Evolutionary conservation across 2,888 invertebrate species (phyloP).

Genomic region (Amphipyra berbera): DNA sequence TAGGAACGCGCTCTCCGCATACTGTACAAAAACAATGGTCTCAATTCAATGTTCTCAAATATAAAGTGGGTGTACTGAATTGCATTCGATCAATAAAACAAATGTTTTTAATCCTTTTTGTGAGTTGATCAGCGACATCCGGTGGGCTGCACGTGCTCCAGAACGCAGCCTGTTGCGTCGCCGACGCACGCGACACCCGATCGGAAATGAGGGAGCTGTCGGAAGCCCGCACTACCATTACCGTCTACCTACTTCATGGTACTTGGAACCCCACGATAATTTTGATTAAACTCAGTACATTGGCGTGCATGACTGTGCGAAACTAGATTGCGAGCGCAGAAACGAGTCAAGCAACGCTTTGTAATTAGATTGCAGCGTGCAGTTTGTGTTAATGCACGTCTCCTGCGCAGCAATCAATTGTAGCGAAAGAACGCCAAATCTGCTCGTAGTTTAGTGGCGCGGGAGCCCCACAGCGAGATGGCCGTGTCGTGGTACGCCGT

Average conservation of each 20-base stretch:
- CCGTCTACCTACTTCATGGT: conserved; percentile 47
- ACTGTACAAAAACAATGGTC: not conserved
- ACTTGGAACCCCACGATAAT: conserved; percentile 39
- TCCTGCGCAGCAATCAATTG: conserved; percentile 74
- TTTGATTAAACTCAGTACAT: conserved; percentile 56
- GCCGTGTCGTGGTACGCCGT: conserved; percentile 82
- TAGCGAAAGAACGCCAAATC: conserved; percentile 82
- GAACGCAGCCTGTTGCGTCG: conserved; percentile 52
- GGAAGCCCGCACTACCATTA: conserved; percentile 77
- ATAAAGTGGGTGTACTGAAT: conserved; percentile 30
- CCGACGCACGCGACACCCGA: conserved; percentile 72
- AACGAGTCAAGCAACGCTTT: conserved; percentile 19
- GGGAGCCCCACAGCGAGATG: conserved; percentile 79
- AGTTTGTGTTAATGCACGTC: conserved; percentile 26
- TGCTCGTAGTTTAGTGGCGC: conserved; percentile 77
- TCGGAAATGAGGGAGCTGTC: conserved; percentile 78
- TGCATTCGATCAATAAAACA: conserved; percentile 49
- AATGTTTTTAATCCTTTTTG: conserved; percentile 54
- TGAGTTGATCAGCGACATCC: conserved; percentile 73
- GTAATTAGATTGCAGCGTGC: conserved; percentile 16
- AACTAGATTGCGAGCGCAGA: not conserved
- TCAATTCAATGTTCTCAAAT: not conserved
- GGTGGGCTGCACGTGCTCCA: conserved; percentile 70
- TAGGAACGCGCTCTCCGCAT: not conserved
- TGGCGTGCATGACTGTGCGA: conserved; percentile 29